Conservation (phyloP, 1,140 invertebrate genomes). For the Bradynema listronoti region DNA sequence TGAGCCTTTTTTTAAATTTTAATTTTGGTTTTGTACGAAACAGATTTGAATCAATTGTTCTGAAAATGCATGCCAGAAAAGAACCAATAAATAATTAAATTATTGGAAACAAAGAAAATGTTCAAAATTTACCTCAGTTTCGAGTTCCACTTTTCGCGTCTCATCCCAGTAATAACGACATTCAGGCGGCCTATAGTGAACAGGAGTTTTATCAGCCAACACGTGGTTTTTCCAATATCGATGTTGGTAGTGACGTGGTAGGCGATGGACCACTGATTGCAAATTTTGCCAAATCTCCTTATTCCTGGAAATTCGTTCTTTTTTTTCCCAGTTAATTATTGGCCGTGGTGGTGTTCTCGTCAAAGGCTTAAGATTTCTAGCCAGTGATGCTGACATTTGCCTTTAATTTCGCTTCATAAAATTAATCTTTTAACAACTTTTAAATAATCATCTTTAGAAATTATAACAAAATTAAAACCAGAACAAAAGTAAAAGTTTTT, state of each 20-base stretch:
- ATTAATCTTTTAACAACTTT: too few species aligned
- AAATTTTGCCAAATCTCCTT: conserved; percentile 55
- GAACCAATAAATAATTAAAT: too few species aligned
- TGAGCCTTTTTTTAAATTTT: too few species aligned
- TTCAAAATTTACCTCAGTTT: conserved; percentile 52
- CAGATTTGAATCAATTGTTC: too few species aligned
- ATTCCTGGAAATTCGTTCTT: conserved; percentile 51
- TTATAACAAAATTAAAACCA: too few species aligned
- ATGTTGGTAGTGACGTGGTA: conserved; percentile 79
- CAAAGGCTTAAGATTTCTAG: conserved; percentile 48
- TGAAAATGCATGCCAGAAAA: too few species aligned
- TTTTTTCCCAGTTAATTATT: conserved; percentile 55
- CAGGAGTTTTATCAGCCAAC: conserved; percentile 67
- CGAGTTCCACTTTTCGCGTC: conserved; percentile 63
- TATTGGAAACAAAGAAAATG: too few species aligned
- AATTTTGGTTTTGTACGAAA: too few species aligned
- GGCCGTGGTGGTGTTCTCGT: conserved; percentile 37
- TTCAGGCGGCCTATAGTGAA: conserved; percentile 75
- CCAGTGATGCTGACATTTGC: too few species aligned
- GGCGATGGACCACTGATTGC: conserved; percentile 51
- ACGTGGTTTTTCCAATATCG: conserved; percentile 77
- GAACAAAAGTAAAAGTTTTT: too few species aligned
- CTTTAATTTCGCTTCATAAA: too few species aligned
- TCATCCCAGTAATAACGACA: conserved; percentile 70
- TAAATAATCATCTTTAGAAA: too few species aligned